These are phyloP conservation scores for Coleophora deauratella DNA, from an alignment of 2,888 invertebrate species.

Conservation along the genomic window DNA sequence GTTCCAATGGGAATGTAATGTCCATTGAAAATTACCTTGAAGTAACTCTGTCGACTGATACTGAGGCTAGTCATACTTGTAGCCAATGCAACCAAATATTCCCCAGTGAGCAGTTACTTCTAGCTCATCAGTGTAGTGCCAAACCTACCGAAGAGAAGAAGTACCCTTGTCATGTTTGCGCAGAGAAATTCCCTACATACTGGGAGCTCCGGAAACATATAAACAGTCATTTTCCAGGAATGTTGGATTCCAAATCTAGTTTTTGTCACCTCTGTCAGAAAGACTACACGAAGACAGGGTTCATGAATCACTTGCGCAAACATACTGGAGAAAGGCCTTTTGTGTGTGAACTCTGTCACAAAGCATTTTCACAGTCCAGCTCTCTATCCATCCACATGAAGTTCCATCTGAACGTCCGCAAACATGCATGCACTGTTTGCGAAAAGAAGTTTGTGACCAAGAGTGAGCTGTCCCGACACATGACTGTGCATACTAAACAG, in stretches of 20 bases:
- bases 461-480: constrained; percentile 71
- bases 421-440: constrained; percentile 69
- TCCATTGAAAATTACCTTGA: constrained; percentile 71
- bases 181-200: constrained; percentile 67
- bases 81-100: constrained; percentile 69
- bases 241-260: constrained; percentile 69
- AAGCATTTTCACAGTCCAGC: constrained; percentile 70
- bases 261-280: constrained; percentile 72
- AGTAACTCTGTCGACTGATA: constrained; percentile 67
- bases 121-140: constrained; percentile 58
- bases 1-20: constrained; percentile 67
- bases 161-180: constrained; percentile 68
- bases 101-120: constrained; percentile 55
- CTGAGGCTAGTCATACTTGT: constrained; percentile 68
- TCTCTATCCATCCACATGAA: constrained; percentile 72
- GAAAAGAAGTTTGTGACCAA: constrained; percentile 73
- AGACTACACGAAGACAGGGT: constrained; percentile 70
- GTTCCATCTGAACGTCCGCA: constrained; percentile 68
- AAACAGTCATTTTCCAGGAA: constrained; percentile 67
- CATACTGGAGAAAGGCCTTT: constrained; percentile 69
- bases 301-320: constrained; percentile 69
- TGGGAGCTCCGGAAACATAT: constrained; percentile 70
- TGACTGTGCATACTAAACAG: constrained; percentile 71
- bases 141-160: constrained; percentile 66
- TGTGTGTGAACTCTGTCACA: constrained; percentile 69